Evolutionary conservation across 2,797 vertebrate genomes (phyloP), one percentile per base, ranked within the genome.

Genomic region (Acropternis orthonyx): DNA sequence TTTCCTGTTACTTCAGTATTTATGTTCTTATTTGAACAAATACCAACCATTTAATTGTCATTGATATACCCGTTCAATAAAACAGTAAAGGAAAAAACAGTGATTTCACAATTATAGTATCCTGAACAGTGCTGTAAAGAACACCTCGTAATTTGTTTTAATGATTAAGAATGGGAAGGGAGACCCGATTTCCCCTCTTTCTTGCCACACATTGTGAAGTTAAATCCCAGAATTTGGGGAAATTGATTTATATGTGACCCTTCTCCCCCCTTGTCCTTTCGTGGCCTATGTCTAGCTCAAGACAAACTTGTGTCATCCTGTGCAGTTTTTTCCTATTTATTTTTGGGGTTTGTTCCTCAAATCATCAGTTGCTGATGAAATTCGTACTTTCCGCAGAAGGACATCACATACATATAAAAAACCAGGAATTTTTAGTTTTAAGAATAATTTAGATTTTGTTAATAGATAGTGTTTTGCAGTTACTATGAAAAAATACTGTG

Each of bases 1-100:
- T 83, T 89, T 96, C 63, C 52, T 89, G 28, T 76, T 84, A 41
- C n/a, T 95, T 96, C 27, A 24, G 18, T 91, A 54, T 30, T 87
- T 63, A 7, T 7, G 13, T 43, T 85, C 37, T 51, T 82, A 34
- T 41, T 72, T 83, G n/a, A 77, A 56, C 24, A 59, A 80, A 72
- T 87, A 61, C 8, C 19, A 88, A 12, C 37, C 4, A 16, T 87
- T 89, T 87, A 11, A 32, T 71, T 88, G 36, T 61, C 37, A 34
- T 15, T 86, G 30, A 19, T 76, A 30, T 17, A 79, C 32, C 32
- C 10, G 8, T 67, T 74, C 36, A 74, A 7, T 71, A 18, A 49
- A 68, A 91, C 56, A 44, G 27, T 36, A 23, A 76, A 43, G 14
- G 34, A 7, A 62, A 61, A 81, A 41, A 0, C 1, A 3, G 13